A percentile compares a stretch with the other conserved stretches of the same genome.
Evolutionary conservation across 1,140 invertebrate genomes (phyloP).

Genomic region (Solenopsis fugax): DNA sequence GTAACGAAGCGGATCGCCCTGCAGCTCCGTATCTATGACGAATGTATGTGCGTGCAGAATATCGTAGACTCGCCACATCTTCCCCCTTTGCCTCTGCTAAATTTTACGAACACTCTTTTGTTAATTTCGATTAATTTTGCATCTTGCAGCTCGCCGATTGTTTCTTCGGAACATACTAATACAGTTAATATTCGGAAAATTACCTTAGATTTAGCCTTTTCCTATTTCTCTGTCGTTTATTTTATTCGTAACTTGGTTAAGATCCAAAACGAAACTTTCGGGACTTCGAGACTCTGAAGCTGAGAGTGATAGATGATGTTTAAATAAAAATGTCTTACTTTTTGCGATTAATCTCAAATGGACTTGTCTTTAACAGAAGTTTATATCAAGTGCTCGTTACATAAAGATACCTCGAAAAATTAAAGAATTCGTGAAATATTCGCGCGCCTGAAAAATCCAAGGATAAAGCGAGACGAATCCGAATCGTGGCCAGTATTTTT

Average conservation of each 20-base stretch:
- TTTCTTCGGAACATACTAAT: background rate
- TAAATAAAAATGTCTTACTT: background rate
- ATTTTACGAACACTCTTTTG: background rate
- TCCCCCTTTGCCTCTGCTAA: background rate
- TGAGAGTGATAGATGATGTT: conserved; percentile 7
- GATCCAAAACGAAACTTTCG: background rate
- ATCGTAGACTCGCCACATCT: background rate
- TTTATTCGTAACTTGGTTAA: background rate
- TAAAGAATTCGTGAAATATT: conserved; percentile 1
- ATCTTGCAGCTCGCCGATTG: background rate
- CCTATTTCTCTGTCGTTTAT: background rate
- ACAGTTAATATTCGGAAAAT: background rate
- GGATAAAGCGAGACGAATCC: background rate
- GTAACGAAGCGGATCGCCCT: conserved; percentile 80
- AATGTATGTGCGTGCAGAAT: background rate
- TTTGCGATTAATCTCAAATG: background rate
- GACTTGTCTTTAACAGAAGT: background rate
- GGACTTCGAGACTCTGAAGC: background rate
- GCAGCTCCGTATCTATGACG: conserved; percentile 56
- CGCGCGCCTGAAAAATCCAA: background rate
- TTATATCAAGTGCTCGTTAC: background rate
- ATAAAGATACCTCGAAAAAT: conserved; percentile 2
- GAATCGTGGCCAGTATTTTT: conserved; percentile 11
- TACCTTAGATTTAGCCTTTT: background rate
- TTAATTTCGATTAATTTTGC: conserved; percentile 5